A percentile compares a stretch with the other conserved stretches of the same genome.
phyloP scores from a whole-genome alignment of 2,113 vertebrate species.

The Acrocephalus arundinaceus region DNA sequence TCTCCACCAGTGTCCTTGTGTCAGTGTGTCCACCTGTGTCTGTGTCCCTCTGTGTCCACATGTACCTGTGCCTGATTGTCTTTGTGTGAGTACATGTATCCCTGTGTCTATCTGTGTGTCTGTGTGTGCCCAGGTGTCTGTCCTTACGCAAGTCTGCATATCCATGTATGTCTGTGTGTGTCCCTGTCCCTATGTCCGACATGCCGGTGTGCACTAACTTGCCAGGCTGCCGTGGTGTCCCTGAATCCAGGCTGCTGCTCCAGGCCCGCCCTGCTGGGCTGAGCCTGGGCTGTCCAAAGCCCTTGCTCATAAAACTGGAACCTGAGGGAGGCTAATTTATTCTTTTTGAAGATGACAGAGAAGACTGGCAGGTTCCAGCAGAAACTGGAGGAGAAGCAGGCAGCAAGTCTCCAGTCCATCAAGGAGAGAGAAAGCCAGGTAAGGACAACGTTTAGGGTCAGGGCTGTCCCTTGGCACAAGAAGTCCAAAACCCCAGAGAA shows the following conservation, averaged over 20 bases:
- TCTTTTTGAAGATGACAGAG: slow-evolving; percentile 76
- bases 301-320: not conserved
- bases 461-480: too few relatives aligned
- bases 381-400: slow-evolving; percentile 87
- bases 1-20: not conserved
- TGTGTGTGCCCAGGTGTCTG: not conserved
- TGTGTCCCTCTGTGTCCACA: too few relatives aligned
- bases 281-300: not conserved
- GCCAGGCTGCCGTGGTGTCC: rapidly evolving
- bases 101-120: not conserved
- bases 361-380: slow-evolving; percentile 75
- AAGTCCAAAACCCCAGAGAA: not conserved
- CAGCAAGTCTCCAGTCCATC: slow-evolving; percentile 82
- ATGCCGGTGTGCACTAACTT: rapidly evolving
- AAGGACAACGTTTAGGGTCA: not conserved
- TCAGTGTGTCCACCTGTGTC: too few relatives aligned
- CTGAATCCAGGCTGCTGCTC: not conserved
- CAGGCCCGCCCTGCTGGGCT: not conserved
- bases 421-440: slow-evolving; percentile 85
- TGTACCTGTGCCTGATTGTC: too few relatives aligned
- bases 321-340: not conserved
- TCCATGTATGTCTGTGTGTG: too few relatives aligned
- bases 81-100: too few relatives aligned
- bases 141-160: not conserved
- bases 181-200: not conserved